phyloP scores from a whole-genome alignment of 2,888 invertebrate genomes.

The Ochropacha duplaris region DNA sequence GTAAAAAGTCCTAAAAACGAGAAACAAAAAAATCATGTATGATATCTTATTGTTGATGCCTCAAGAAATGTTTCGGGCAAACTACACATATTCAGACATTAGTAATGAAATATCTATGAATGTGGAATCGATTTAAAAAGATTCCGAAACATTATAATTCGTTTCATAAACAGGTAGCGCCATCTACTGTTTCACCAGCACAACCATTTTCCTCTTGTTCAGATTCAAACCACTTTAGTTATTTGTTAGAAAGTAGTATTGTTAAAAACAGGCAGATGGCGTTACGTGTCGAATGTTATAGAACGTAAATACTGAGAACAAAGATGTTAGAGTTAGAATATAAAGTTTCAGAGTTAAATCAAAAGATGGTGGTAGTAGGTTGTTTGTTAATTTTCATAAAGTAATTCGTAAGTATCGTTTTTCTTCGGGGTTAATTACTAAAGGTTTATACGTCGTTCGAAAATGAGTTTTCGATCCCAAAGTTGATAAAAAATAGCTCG shows the following conservation, averaged over 20 bases:
- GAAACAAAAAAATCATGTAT: too few relatives aligned
- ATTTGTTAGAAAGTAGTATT: neutral
- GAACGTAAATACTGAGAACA: neutral
- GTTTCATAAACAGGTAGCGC: neutral
- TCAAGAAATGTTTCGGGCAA: too few relatives aligned
- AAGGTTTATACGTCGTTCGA: too few relatives aligned
- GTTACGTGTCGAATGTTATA: neutral
- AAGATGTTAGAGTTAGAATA: conserved; percentile 4
- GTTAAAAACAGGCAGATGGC: neutral
- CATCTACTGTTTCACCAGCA: neutral
- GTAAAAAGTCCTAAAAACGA: neutral
- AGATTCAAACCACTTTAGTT: conserved; percentile 4
- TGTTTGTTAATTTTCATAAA: too few relatives aligned
- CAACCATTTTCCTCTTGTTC: conserved; percentile 6
- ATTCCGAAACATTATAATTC: neutral
- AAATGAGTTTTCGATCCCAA: too few relatives aligned
- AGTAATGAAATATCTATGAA: too few relatives aligned
- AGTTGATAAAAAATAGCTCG: too few relatives aligned
- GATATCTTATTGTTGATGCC: too few relatives aligned
- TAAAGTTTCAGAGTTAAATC: neutral
- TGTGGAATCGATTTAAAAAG: too few relatives aligned
- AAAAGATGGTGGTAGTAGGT: neutral
- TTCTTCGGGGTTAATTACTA: too few relatives aligned
- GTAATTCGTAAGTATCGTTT: too few relatives aligned
- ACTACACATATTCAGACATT: too few relatives aligned